phyloP scores from a whole-genome alignment of 2,113 vertebrate genomes.

The Bucco capensis region DNA sequence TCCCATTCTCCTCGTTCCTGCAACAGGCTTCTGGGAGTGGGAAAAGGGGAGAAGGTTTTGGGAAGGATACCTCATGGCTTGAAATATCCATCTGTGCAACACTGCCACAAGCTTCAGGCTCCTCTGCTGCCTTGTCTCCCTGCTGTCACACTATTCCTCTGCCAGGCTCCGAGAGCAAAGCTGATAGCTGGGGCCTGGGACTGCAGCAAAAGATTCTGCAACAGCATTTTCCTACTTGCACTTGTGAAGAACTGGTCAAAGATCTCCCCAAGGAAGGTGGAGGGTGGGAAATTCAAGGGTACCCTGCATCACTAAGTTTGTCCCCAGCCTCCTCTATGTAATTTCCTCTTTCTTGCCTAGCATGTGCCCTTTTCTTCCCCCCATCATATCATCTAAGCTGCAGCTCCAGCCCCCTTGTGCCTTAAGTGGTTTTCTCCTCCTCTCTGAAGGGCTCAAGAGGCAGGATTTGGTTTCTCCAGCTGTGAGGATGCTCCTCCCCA shows the following conservation, averaged over 20 bases:
- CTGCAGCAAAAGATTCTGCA: neutral
- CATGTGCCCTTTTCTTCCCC: neutral
- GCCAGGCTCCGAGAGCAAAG: neutral
- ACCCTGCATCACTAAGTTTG: neutral
- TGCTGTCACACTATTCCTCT: neutral
- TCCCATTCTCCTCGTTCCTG: neutral
- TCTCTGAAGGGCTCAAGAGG: neutral
- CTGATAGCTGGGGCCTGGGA: neutral
- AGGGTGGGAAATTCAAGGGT: neutral
- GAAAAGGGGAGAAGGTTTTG: neutral
- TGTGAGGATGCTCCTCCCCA: neutral
- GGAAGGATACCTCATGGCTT: conserved; percentile 14
- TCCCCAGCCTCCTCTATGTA: neutral
- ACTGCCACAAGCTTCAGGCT: neutral
- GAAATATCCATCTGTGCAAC: conserved; percentile 23
- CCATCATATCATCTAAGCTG: neutral
- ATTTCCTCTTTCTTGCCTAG: neutral
- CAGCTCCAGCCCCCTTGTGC: neutral
- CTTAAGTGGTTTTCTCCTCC: neutral
- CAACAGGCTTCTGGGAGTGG: neutral
- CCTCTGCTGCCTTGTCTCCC: neutral
- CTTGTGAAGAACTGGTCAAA: neutral
- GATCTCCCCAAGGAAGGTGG: neutral
- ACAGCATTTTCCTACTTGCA: neutral
- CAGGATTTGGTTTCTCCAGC: conserved; percentile 43